Percentiles rank a stretch among this genome's conserved stretches.
phyloP scores from a whole-genome alignment of 2,888 invertebrate genomes.

The Endotricha flammealis region DNA sequence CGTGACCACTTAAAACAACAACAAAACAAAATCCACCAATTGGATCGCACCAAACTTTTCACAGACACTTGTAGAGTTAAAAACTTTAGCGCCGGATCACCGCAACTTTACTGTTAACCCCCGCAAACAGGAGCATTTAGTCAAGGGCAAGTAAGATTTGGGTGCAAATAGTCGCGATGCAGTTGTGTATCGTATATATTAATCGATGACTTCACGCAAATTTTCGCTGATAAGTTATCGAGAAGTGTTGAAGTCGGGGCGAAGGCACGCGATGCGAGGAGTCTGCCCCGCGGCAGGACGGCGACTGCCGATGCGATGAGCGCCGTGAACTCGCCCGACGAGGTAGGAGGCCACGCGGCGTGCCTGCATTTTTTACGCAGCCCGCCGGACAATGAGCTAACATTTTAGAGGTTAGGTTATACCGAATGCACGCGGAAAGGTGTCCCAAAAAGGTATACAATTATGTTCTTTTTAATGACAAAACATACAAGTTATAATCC shows the following conservation, averaged over 20 bases:
- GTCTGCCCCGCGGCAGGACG: constrained; percentile 42
- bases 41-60: constrained; percentile 62
- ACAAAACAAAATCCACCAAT: constrained; percentile 57
- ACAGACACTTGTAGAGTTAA: constrained; percentile 67
- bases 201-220: constrained; percentile 74
- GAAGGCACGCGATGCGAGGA: constrained; percentile 41
- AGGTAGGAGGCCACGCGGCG: constrained; percentile 24
- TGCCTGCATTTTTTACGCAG: constrained; percentile 63
- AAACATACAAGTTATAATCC: not conserved
- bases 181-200: constrained; percentile 35
- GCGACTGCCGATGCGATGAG: too few species aligned
- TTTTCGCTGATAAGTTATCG: constrained; percentile 72
- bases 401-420: constrained; percentile 73
- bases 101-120: constrained; percentile 26
- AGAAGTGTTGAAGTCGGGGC: constrained; percentile 26
- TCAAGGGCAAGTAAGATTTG: constrained; percentile 2
- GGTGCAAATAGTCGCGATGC: constrained; percentile 12
- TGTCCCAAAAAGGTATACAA: constrained; percentile 4
- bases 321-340: constrained; percentile 12
- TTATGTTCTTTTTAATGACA: constrained; percentile 4
- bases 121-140: not conserved
- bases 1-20: constrained; percentile 42
- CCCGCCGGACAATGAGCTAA: constrained; percentile 49
- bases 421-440: constrained; percentile 37
- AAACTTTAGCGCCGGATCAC: constrained; percentile 41